These are phyloP conservation scores for Fregetta grallaria DNA, from an alignment of 2,113 vertebrate genomes.

Conservation along the genomic window DNA sequence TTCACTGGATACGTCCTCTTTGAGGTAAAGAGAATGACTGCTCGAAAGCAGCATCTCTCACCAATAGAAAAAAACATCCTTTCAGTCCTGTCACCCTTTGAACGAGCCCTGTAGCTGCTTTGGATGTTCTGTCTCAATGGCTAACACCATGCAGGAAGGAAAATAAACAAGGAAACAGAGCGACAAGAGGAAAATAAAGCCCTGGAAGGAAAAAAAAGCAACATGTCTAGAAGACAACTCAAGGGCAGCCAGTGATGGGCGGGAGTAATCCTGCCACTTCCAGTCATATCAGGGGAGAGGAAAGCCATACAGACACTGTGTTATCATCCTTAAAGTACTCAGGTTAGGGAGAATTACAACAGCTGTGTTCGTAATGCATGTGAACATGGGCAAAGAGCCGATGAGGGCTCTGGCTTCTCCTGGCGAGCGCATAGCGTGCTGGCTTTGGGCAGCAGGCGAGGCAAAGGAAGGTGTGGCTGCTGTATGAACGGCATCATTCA, in stretches of 20 bases:
- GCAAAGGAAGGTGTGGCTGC: not conserved
- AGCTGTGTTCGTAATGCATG: not conserved
- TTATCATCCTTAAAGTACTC: not conserved
- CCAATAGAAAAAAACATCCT: not conserved
- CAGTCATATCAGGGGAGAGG: not conserved
- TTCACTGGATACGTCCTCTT: not conserved
- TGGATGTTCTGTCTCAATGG: not conserved
- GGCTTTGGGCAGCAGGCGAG: not conserved
- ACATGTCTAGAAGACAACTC: conserved; percentile 1
- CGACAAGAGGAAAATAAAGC: not conserved
- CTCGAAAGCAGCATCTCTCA: not conserved
- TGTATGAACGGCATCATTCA: rapidly evolving
- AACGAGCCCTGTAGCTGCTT: conserved; percentile 1
- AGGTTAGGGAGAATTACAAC: not conserved
- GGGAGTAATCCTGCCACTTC: conserved; percentile 46
- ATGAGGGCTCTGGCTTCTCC: not conserved
- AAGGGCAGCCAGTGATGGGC: conserved; percentile 49
- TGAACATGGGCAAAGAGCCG: not conserved
- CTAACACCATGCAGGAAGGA: not conserved
- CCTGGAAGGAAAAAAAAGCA: not conserved
- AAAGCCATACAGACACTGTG: not conserved
- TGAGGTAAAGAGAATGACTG: not conserved
- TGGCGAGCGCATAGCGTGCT: rapidly evolving
- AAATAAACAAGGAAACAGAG: conserved; percentile 26
- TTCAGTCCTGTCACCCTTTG: not conserved